Conservation (phyloP, 2,888 invertebrate species). For the Heliconius cydno region DNA sequence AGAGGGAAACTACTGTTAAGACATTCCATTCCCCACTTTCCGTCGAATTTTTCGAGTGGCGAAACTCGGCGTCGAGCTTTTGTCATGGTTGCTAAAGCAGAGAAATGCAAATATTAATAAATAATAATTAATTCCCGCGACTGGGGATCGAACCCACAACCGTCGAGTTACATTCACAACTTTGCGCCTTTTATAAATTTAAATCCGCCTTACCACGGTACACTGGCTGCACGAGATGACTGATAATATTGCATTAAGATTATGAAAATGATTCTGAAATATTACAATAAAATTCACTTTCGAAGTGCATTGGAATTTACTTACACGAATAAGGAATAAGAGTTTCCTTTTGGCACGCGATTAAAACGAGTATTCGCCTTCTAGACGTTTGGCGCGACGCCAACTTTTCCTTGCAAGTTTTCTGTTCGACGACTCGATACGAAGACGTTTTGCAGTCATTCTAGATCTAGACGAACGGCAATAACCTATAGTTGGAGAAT, state of each 20-base stretch:
- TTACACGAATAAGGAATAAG: conserved; percentile 66
- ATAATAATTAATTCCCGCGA: too few species aligned
- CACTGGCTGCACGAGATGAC: conserved; percentile 25
- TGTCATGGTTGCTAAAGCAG: too few species aligned
- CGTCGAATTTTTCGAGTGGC: too few species aligned
- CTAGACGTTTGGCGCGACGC: conserved; percentile 64
- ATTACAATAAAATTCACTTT: conserved; percentile 44
- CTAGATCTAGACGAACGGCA: conserved; percentile 70
- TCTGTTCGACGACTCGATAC: conserved; percentile 65
- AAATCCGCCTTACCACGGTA: background rate
- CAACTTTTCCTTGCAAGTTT: conserved; percentile 77
- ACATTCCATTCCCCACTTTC: too few species aligned
- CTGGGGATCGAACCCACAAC: too few species aligned
- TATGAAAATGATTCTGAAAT: conserved; percentile 26
- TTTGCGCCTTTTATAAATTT: background rate
- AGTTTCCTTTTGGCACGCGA: conserved; percentile 71
- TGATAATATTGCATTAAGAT: conserved; percentile 36
- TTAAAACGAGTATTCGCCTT: conserved; percentile 56
- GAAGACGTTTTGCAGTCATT: conserved; percentile 64
- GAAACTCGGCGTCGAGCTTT: too few species aligned
- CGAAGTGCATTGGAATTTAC: conserved; percentile 39
- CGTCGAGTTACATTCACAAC: too few species aligned
- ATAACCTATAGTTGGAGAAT: conserved; percentile 70
- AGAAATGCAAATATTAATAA: too few species aligned
- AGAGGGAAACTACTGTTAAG: too few species aligned